Base-by-base conservation (phyloP, 2,797 vertebrate genomes). In the Salmo trutta region DNA sequence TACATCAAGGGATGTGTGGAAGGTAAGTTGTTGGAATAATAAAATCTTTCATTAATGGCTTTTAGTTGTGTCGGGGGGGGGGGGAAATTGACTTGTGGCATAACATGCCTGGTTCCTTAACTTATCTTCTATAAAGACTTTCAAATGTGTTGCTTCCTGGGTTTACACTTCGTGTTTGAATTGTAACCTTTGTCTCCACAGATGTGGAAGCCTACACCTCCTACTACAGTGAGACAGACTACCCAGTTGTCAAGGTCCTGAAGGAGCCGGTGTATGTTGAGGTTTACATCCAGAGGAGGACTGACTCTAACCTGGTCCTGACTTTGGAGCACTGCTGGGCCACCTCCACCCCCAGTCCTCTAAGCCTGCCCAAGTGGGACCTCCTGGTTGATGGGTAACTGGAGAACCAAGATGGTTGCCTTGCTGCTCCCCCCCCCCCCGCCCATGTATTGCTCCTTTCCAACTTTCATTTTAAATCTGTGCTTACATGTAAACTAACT, bases 281-380 rank as follows among this genome's bases (percentile, higher is more conserved):
- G 74, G 94, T 94, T 21, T 83, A 16, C 53, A 80, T 95, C 69
- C 52, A 91, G 72, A 90, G 87, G 1, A 76, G 89, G 77, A 82
- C 85, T 0, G 94, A 95, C 31, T 91, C 93, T 1, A 91, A 92
- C 72, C 70, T 94, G 0, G 1, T 90, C 73, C 82, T 95, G 74
- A 89, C 84, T 36, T 86, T 95, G 81, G 91, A 94, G 75, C 88
- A 87, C 82, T 95, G 94, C 85, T 95, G 94, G 94, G 92, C 92
- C 77, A 94, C 94, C 0, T 51, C 90, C 2, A 74, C 21, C 15
- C 75, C 88, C 0, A 82, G 85, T 66, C 85, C 91, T 12, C 15
- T 81, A 3, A 87, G 90, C 36, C 31, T 83, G 31, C 93, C 92
- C 24, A 92, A 94, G 81, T 94, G 94, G 94, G 93, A 93, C 75